Evolutionary conservation across 2,113 vertebrate genomes (phyloP), one percentile per base, ranked within the genome.

Genomic region (Brachyistius frenatus): DNA sequence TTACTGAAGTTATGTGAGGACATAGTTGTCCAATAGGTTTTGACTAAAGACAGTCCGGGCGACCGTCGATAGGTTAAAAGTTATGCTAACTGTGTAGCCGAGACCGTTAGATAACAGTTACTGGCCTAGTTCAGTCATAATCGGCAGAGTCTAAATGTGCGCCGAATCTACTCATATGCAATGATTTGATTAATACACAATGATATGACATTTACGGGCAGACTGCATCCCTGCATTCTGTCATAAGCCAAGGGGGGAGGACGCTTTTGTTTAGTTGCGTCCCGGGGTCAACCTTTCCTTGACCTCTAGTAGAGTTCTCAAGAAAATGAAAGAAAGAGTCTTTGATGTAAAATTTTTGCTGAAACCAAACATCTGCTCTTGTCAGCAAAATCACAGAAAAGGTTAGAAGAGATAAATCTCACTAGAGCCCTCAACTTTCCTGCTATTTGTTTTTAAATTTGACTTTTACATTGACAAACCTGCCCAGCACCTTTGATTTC

Each of bases 231-330:
- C 56, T 73, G 80, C 39, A 50, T 85, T 82, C 66, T 88, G 39
- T 49, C 64, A 88, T 91, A 81, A 87, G 65, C 76, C 23, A 70
- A 46, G 55, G 72, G 47, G 61, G 82, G 68, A 23, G 69, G 44
- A 44, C 5, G 60, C 79, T 85, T 87, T 91, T 91, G 85, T 92
- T 91, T 84, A 54, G 69, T 75, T 62, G 77, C 37, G 77, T 89
- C 78, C 71, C 58, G 56, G 75, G 30, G 76, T 53, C 76, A 72
- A 88, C 91, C 89, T 86, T 78, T 84, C 68, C 8, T 1, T 92
- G 73, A 92, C 90, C 92, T 89, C 82, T 32, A 37, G 65, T 71
- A 44, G 60, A 81, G 69, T 62, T 68, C 61, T 67, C 16, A 55
- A 86, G 74, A 85, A 86, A 85, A 85, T 60, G 15, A 83, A 64